Percentiles rank a stretch among this genome's conserved stretches.
These are phyloP conservation scores for Platycercus adscitus DNA, from an alignment of 2,113 vertebrate genomes.

Conservation along the genomic window DNA sequence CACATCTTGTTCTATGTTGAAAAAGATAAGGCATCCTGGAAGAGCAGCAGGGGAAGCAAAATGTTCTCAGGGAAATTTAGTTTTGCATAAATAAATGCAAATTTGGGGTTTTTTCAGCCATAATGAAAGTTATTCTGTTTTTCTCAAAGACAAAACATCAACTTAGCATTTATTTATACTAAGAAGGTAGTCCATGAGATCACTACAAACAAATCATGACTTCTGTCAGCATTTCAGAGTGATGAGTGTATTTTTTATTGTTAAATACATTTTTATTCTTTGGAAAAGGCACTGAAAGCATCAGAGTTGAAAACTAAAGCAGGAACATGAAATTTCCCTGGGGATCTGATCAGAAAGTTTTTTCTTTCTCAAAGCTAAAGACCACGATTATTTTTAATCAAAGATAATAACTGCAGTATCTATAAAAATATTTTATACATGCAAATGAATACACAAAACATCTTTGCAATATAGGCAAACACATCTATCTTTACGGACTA, in stretches of 20 bases:
- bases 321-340: neutral
- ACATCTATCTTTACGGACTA: neutral
- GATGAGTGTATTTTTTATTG: neutral
- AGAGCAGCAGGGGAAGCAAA: neutral
- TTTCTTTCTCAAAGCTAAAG: neutral
- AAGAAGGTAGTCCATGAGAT: neutral
- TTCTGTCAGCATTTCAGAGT: neutral
- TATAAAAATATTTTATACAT: neutral
- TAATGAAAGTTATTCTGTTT: neutral
- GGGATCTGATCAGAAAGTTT: neutral
- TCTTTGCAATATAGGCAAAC: neutral
- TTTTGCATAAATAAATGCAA: neutral
- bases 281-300: neutral
- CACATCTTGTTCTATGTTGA: neutral
- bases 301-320: neutral
- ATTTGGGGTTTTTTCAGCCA: neutral
- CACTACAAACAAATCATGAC: neutral
- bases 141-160: neutral
- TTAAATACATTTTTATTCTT: neutral
- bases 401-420: neutral
- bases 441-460: neutral
- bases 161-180: neutral
- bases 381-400: neutral
- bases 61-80: neutral
- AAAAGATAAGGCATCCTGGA: neutral